Evolutionary conservation across 1,140 invertebrate genomes (phyloP).

Genomic region (Pseudomyrmex concolor): DNA sequence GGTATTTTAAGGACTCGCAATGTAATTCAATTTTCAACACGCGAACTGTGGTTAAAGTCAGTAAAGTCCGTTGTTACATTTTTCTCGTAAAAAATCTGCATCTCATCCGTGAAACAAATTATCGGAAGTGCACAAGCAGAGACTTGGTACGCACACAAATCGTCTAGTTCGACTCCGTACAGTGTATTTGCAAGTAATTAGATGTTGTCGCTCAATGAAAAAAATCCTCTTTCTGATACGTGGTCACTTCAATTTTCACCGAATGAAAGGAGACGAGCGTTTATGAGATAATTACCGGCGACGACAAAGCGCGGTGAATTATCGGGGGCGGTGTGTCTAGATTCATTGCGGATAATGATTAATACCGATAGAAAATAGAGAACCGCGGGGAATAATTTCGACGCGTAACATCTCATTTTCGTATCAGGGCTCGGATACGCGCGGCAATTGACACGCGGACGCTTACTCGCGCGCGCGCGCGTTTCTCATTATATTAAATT

Average conservation of each 20-base stretch:
- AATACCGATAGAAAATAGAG: conserved; percentile 50
- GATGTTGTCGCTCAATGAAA: background rate
- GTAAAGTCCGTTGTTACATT: background rate
- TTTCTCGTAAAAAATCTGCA: background rate
- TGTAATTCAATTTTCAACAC: background rate
- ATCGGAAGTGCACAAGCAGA: background rate
- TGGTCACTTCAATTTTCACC: conserved; percentile 20
- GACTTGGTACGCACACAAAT: background rate
- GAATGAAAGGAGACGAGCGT: conserved; percentile 32
- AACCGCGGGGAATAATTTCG: conserved; percentile 45
- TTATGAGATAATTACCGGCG: conserved; percentile 42
- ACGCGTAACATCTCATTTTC: conserved; percentile 54
- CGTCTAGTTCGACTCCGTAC: background rate
- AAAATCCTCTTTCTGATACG: conserved; percentile 7
- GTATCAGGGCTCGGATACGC: conserved; percentile 30
- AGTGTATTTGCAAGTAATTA: conserved; percentile 13
- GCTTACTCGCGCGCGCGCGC: conserved; percentile 5
- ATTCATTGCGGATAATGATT: conserved; percentile 50
- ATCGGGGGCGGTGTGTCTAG: conserved; percentile 29
- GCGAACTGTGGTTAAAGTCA: background rate
- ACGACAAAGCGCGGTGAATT: conserved; percentile 43
- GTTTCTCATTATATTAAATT: conserved; percentile 61
- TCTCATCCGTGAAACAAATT: background rate
- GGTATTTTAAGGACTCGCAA: background rate
- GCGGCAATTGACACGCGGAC: conserved; percentile 51